Evolutionary conservation across 2,888 invertebrate species (phyloP), one percentile per base, ranked within the genome.

Genomic region (Alitta virens): DNA sequence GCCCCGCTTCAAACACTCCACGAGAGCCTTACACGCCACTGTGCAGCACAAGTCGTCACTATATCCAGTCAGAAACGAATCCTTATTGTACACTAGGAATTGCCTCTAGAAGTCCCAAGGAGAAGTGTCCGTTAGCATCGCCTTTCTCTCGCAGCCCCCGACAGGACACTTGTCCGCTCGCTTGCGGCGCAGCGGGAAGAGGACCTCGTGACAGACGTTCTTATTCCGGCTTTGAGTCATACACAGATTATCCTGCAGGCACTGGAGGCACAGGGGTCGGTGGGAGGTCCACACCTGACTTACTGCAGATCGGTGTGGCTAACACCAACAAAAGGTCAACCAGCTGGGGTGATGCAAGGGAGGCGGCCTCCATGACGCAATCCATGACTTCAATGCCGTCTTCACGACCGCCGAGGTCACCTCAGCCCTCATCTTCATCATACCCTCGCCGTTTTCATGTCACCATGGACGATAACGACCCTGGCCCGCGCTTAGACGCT

Each of bases 401-500:
- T 18, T 12, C 18, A 7, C 21, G 46, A 21, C 9, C 46, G 5
- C 18, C n/a, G 3, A 5, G 46, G 9, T 9, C 7, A 5, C 46
- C 46, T n/a, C 21, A 46, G 18, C 18, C n/a, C 18, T 5, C 5
- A 5, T 21, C 21, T 3, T 3, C 18, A 5, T 46, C 46, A 9
- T 21, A 46, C 21, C 18, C n/a, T 18, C 21, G 21, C 21, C 3
- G 18, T 7, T 21, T 46, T n/a, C 18, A 46, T n/a, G 46, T 21
- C 46, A 16, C 12, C 12, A 18, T 46, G n/a, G 59, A 59, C 2
- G 59, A 59, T 18, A 51, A 59, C 23, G 59, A 59, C 59, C 59
- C 59, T 2, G 60, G 60, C n/a, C 53, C 60, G 3, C 25, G 54
- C 3, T 23, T 60, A 16, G 60, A 60, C 23, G 60, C 60, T 1